Conservation (phyloP, 2,888 invertebrate species). For the Leptopilina syphax region DNA sequence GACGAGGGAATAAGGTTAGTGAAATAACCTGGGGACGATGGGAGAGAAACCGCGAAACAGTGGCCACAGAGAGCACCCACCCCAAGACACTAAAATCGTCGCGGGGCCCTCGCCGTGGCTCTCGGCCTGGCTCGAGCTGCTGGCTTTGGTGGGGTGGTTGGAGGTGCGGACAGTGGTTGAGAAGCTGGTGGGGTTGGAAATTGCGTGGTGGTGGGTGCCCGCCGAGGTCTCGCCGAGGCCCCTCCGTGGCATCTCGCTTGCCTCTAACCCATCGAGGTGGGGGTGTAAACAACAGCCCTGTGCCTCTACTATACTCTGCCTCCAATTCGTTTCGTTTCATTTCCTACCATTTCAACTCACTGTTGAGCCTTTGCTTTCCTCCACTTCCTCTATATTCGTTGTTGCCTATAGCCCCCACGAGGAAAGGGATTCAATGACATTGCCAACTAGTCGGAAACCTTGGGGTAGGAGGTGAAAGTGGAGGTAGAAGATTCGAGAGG, state of each 20-base stretch:
- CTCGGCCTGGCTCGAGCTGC: conserved; percentile 72
- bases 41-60: conserved; percentile 48
- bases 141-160: conserved; percentile 76
- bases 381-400: conserved; percentile 42
- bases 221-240: conserved; percentile 70
- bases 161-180: conserved; percentile 77
- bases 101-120: conserved; percentile 75
- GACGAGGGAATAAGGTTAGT: not conserved
- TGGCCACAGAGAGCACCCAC: conserved; percentile 75
- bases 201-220: conserved; percentile 76
- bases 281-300: conserved; percentile 75
- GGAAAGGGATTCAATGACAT: conserved; percentile 43
- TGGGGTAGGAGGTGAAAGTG: conserved; percentile 42
- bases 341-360: conserved; percentile 10
- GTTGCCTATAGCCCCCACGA: conserved; percentile 21
- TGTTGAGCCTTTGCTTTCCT: conserved; percentile 14
- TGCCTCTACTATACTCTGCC: conserved; percentile 48
- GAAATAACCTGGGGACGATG: conserved; percentile 31
- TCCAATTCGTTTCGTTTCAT: conserved; percentile 49
- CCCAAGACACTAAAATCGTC: conserved; percentile 77
- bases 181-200: conserved; percentile 77
- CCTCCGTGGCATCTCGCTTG: conserved; percentile 73
- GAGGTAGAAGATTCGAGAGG: conserved; percentile 46
- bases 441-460: conserved; percentile 48
- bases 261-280: conserved; percentile 72